A percentile compares a stretch with the other conserved stretches of the same genome.
Conservation (phyloP, 2,797 vertebrate genomes). For the Cyclopterus lumpus region DNA sequence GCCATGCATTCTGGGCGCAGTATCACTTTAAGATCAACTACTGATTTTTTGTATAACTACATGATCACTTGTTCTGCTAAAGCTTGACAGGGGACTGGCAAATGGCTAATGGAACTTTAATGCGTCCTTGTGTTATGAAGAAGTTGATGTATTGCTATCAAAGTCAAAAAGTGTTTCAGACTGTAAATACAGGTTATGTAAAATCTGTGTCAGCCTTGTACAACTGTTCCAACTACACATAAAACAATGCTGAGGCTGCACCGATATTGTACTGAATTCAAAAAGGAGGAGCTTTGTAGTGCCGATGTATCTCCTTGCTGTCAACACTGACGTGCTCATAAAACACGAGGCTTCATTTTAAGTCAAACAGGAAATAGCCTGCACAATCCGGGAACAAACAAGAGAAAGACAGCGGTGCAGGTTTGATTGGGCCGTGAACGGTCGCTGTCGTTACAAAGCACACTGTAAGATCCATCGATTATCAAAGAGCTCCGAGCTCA, state of each 20-base stretch:
- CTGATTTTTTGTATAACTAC: not conserved
- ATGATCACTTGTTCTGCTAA: not conserved
- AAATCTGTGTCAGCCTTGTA: conserved; percentile 46
- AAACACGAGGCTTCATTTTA: conserved; percentile 72
- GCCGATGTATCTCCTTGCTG: conserved; percentile 52
- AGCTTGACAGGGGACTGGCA: conserved; percentile 1
- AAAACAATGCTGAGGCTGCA: conserved; percentile 55
- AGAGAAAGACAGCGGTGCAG: conserved; percentile 61
- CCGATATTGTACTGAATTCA: conserved; percentile 35
- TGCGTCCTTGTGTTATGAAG: conserved; percentile 3
- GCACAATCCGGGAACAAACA: conserved; percentile 75
- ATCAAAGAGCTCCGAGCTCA: conserved; percentile 80
- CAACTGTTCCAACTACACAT: conserved; percentile 43
- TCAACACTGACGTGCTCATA: conserved; percentile 65
- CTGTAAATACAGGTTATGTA: conserved; percentile 51
- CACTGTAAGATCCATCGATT: conserved; percentile 81
- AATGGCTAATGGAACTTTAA: conserved; percentile 28
- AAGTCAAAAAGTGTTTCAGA: conserved; percentile 44
- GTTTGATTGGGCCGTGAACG: conserved; percentile 77
- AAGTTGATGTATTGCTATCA: conserved; percentile 28
- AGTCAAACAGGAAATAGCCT: conserved; percentile 79
- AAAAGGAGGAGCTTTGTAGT: conserved; percentile 62
- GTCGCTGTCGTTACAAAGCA: conserved; percentile 77
- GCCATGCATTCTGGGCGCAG: not conserved
- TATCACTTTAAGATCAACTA: not conserved